A percentile compares a stretch with the other conserved stretches of the same genome.
phyloP scores from a whole-genome alignment of 2,888 invertebrate species.

The Hydraecia micacea region DNA sequence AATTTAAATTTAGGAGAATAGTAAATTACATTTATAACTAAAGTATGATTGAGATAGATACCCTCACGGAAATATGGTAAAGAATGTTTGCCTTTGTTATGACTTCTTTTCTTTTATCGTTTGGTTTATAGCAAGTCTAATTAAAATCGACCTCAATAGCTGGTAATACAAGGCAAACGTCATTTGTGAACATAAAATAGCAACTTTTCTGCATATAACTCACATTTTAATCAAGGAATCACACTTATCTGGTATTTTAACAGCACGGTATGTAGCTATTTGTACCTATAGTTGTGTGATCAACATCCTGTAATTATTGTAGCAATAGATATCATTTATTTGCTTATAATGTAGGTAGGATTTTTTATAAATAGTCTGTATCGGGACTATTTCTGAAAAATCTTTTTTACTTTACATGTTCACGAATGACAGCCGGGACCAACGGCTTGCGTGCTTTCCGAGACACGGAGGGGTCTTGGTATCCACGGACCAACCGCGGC shows the following conservation, averaged over 20 bases:
- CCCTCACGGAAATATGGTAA: background rate
- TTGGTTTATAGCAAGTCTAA: too few species aligned
- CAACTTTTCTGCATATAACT: background rate
- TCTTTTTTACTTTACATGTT: background rate
- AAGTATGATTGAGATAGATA: background rate
- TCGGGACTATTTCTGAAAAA: too few species aligned
- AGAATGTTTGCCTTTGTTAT: background rate
- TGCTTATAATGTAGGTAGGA: background rate
- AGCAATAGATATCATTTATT: background rate
- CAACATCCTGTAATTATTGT: background rate
- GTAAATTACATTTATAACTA: background rate
- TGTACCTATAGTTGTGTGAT: background rate
- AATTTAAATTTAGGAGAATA: background rate
- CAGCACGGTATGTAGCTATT: background rate
- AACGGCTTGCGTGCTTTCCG: too few species aligned
- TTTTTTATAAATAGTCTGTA: too few species aligned
- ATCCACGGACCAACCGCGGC: too few species aligned
- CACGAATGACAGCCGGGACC: too few species aligned
- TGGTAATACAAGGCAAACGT: background rate
- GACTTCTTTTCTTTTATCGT: background rate
- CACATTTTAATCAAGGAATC: background rate
- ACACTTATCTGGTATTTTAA: background rate
- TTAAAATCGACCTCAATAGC: background rate
- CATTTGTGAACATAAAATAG: background rate
- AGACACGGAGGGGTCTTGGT: too few species aligned